Percentiles rank a stretch among this genome's conserved stretches.
Conservation (phyloP, 2,888 invertebrate genomes). For the Emesis furor region DNA sequence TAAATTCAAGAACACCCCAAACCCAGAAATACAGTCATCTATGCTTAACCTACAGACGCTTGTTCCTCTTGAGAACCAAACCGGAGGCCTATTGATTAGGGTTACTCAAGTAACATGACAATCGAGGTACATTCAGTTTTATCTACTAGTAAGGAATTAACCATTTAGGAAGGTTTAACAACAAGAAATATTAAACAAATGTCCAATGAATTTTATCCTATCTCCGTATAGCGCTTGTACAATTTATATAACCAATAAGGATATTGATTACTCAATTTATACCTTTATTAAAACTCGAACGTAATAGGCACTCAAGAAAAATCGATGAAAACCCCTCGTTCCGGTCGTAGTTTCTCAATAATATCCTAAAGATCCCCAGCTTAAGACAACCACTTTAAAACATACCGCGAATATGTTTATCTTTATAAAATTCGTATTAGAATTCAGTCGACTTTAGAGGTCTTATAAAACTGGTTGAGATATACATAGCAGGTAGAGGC, state of each 20-base stretch:
- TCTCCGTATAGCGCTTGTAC: background rate
- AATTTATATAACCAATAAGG: slow-evolving; percentile 73
- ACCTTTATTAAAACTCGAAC: slow-evolving; percentile 88
- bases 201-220: too few relatives aligned
- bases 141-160: too few relatives aligned
- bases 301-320: slow-evolving; percentile 81
- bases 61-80: too few relatives aligned
- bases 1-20: too few relatives aligned
- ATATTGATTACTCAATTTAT: slow-evolving; percentile 90
- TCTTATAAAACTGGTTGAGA: slow-evolving; percentile 83
- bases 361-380: slow-evolving; percentile 88
- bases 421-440: slow-evolving; percentile 75
- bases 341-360: slow-evolving; percentile 87
- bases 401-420: slow-evolving; percentile 76
- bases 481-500: slow-evolving; percentile 90
- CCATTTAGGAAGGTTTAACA: too few relatives aligned
- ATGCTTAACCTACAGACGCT: too few relatives aligned
- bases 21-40: too few relatives aligned
- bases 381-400: slow-evolving; percentile 83
- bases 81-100: too few relatives aligned
- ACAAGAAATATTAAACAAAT: too few relatives aligned
- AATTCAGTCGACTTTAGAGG: slow-evolving; percentile 68
- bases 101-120: too few relatives aligned
- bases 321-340: slow-evolving; percentile 89
- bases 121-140: too few relatives aligned